A percentile compares a stretch with the other conserved stretches of the same genome.
These are phyloP conservation scores for Calcarius lapponicus DNA, from an alignment of 2,797 vertebrate species.

Conservation along the genomic window DNA sequence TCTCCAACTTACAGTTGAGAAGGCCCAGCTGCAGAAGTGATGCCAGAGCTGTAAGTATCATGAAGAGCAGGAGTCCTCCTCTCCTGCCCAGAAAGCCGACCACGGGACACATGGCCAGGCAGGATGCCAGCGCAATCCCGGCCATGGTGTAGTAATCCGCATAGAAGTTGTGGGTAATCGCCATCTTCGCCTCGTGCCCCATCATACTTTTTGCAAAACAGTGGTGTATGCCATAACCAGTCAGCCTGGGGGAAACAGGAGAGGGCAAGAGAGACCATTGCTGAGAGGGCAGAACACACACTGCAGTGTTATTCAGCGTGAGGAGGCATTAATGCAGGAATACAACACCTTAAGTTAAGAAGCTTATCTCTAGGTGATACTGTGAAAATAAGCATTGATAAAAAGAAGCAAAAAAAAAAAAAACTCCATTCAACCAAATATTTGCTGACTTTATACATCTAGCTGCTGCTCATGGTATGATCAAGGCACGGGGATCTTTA, in stretches of 20 bases:
- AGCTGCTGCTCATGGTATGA: background rate
- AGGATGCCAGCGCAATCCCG: conserved; percentile 90
- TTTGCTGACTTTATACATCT: background rate
- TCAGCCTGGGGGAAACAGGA: conserved; percentile 80
- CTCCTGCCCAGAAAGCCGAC: conserved; percentile 91
- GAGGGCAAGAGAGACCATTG: background rate
- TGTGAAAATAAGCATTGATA: background rate
- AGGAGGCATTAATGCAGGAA: background rate
- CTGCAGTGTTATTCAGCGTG: accelerated
- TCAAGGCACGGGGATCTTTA: accelerated
- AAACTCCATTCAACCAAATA: background rate
- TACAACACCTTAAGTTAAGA: background rate
- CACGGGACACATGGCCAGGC: conserved; percentile 90
- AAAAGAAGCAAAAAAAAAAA: background rate
- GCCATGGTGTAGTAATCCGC: conserved; percentile 94
- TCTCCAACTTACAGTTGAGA: conserved; percentile 88
- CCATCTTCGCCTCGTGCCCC: conserved; percentile 83
- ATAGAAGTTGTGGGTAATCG: conserved; percentile 91
- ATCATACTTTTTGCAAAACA: conserved; percentile 97
- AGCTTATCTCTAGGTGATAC: background rate
- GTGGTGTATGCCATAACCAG: conserved; percentile 96
- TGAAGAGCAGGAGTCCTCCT: conserved; percentile 95
- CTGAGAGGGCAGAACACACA: background rate
- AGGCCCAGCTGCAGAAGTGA: conserved; percentile 94
- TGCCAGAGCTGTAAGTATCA: conserved; percentile 95